phyloP scores from a whole-genome alignment of 2,888 invertebrate genomes.

The Cheilosia vernalis region DNA sequence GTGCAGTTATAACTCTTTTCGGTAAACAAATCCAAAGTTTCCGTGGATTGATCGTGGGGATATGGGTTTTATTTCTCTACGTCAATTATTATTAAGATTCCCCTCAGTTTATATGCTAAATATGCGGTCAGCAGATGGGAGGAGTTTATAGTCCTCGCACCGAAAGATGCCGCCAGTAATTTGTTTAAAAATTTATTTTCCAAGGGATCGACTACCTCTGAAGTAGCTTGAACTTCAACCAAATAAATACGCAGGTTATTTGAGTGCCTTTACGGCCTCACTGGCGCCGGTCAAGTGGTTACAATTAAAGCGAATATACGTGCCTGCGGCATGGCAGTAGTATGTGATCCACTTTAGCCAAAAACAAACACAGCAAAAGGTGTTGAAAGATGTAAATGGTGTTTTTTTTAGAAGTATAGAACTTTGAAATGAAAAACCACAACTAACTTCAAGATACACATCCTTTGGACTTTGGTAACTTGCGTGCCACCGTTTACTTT shows the following conservation, averaged over 20 bases:
- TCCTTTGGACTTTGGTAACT: too few species aligned
- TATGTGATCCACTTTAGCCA: too few species aligned
- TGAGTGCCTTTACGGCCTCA: neutral
- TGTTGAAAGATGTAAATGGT: too few species aligned
- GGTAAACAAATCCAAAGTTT: slow-evolving; percentile 39
- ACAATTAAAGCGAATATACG: too few species aligned
- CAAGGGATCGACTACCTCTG: slow-evolving; percentile 57
- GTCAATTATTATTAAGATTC: slow-evolving; percentile 15
- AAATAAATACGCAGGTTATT: slow-evolving; percentile 32
- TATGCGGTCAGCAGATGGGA: slow-evolving; percentile 34
- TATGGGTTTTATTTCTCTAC: neutral
- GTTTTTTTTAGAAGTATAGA: too few species aligned
- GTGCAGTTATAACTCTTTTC: neutral
- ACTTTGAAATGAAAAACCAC: too few species aligned
- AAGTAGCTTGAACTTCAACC: slow-evolving; percentile 58
- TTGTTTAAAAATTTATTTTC: slow-evolving; percentile 34
- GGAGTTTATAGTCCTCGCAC: slow-evolving; percentile 13
- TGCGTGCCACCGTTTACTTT: too few species aligned
- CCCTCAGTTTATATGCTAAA: slow-evolving; percentile 33
- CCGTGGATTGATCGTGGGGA: neutral
- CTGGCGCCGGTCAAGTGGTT: too few species aligned
- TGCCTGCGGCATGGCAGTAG: too few species aligned
- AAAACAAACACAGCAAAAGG: too few species aligned
- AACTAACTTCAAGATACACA: too few species aligned
- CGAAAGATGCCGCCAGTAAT: slow-evolving; percentile 33